phyloP scores from a whole-genome alignment of 2,113 vertebrate species.

The Microcebus jonahi region DNA sequence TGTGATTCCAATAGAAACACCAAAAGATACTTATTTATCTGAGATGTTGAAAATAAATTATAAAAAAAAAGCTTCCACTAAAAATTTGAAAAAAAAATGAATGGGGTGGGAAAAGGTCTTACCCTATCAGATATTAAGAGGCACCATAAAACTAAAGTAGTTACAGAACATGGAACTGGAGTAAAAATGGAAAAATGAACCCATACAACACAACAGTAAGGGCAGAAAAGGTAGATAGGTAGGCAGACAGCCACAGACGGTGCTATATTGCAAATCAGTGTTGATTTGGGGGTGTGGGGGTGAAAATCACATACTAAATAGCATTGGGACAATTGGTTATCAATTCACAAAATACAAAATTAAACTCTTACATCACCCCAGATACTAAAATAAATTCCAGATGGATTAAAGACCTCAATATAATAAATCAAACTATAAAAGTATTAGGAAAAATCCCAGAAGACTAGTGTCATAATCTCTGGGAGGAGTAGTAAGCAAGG shows the following conservation, averaged over 20 bases:
- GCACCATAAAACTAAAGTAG: not conserved
- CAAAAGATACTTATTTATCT: not conserved
- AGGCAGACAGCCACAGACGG: not conserved
- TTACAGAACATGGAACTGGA: not conserved
- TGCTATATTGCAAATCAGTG: not conserved
- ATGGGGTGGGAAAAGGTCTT: not conserved
- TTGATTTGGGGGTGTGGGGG: not conserved
- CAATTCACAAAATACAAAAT: not conserved
- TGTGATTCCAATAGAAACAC: not conserved
- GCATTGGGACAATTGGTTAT: not conserved
- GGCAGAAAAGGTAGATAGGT: not conserved
- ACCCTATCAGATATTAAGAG: not conserved
- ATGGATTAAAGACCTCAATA: not conserved
- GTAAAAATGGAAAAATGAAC: not conserved
- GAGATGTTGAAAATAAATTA: not conserved
- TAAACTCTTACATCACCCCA: not conserved
- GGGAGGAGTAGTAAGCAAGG: not conserved
- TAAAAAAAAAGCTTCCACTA: not conserved
- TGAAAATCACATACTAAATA: not conserved
- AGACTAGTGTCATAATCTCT: not conserved
- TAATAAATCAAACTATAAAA: not conserved
- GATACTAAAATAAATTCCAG: constrained; percentile 25
- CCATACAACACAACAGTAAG: not conserved
- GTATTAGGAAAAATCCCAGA: not conserved
- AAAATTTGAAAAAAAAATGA: not conserved